Evolutionary conservation across 2,113 vertebrate species (phyloP).

Genomic region (Forbesichthys papilliferus): DNA sequence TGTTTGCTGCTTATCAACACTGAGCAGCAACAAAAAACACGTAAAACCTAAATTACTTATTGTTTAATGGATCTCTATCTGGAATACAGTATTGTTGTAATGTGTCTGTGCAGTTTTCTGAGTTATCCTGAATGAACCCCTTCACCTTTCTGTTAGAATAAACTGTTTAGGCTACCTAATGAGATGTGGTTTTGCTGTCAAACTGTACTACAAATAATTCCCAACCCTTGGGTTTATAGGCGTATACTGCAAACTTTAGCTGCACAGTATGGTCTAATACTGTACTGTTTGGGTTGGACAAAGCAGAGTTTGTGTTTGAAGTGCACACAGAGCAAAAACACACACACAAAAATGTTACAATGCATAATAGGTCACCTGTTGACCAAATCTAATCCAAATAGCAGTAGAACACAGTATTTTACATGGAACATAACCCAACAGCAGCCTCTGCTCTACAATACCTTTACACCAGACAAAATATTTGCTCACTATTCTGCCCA

Average conservation of each 20-base stretch:
- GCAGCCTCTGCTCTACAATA: slow-evolving; percentile 9
- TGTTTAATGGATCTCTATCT: too few species aligned
- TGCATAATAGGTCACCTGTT: too few species aligned
- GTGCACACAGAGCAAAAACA: too few species aligned
- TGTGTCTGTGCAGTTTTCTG: neutral
- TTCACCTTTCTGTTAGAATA: neutral
- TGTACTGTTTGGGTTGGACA: too few species aligned
- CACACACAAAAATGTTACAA: too few species aligned
- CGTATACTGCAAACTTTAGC: too few species aligned
- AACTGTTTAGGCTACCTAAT: slow-evolving; percentile 5
- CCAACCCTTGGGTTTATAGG: too few species aligned
- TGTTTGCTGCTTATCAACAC: too few species aligned
- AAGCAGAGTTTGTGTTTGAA: too few species aligned
- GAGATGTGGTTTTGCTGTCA: slow-evolving; percentile 2
- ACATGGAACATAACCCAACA: slow-evolving; percentile 8
- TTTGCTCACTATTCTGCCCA: slow-evolving; percentile 36
- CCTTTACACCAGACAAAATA: slow-evolving; percentile 38
- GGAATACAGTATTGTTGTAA: neutral
- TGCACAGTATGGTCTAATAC: too few species aligned
- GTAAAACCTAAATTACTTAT: too few species aligned
- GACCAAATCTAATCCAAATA: neutral
- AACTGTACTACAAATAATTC: neutral
- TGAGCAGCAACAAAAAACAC: too few species aligned
- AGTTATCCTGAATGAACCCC: neutral
- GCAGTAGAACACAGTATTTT: neutral